Percentiles rank a stretch among this genome's conserved stretches.
Conservation (phyloP, 2,888 invertebrate species). For the Muscina levida region DNA sequence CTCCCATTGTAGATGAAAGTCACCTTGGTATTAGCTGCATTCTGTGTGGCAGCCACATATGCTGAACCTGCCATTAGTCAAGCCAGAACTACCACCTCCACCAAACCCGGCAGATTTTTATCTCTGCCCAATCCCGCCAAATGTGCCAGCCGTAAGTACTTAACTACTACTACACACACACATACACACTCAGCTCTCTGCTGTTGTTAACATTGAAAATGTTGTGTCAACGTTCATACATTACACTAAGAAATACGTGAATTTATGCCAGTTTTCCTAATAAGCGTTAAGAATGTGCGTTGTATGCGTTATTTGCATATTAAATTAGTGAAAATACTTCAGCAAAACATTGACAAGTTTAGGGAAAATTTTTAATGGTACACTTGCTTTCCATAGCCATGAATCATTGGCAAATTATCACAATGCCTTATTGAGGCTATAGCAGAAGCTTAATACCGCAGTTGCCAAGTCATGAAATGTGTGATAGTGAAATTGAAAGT, state of each 20-base stretch:
- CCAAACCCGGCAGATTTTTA: slow-evolving; percentile 90
- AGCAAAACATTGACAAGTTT: no score
- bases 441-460: not conserved
- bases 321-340: not conserved
- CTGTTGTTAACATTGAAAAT: slow-evolving; percentile 15
- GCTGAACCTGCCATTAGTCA: slow-evolving; percentile 82
- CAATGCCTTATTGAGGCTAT: no score
- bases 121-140: slow-evolving; percentile 90
- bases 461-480: not conserved
- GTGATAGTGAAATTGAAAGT: slow-evolving; percentile 33
- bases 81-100: slow-evolving; percentile 83
- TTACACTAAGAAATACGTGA: slow-evolving; percentile 53
- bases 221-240: no score
- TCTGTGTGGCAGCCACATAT: slow-evolving; percentile 82
- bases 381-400: not conserved
- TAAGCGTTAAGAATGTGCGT: slow-evolving; percentile 1
- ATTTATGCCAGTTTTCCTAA: slow-evolving; percentile 42
- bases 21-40: slow-evolving; percentile 83
- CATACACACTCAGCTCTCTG: no score
- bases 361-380: no score
- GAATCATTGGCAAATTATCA: slow-evolving; percentile 2
- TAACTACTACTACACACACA: no score
- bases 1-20: slow-evolving; percentile 85
- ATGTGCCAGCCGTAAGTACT: slow-evolving; percentile 90
- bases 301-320: slow-evolving; percentile 8